phyloP scores from a whole-genome alignment of 2,888 invertebrate genomes.

The Agrotis ipsilon region DNA sequence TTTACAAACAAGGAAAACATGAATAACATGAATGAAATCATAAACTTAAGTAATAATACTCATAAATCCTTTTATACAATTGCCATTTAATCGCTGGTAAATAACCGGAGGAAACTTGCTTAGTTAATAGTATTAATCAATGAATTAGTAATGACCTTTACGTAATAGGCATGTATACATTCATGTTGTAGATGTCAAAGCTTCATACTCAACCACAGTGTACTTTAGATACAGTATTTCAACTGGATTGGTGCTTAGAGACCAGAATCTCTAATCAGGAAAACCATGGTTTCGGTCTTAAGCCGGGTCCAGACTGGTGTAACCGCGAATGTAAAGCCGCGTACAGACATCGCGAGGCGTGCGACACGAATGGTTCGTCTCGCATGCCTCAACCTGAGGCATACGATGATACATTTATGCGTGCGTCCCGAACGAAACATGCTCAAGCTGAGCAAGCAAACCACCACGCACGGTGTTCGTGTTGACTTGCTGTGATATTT shows the following conservation, averaged over 20 bases:
- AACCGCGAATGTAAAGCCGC: no score
- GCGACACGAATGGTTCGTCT: no score
- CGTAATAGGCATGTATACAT: background rate
- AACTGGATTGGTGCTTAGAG: background rate
- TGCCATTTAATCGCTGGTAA: conserved; percentile 13
- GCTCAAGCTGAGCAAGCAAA: no score
- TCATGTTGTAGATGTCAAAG: background rate
- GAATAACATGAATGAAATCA: conserved; percentile 24
- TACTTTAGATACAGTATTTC: background rate
- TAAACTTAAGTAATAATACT: conserved; percentile 27
- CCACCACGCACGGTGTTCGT: no score
- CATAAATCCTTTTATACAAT: conserved; percentile 11
- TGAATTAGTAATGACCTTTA: conserved; percentile 28
- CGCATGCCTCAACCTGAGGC: no score
- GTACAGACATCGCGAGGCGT: no score
- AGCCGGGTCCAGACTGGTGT: no score
- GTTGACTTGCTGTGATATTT: no score
- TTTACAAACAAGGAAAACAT: conserved; percentile 26
- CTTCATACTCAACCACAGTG: background rate
- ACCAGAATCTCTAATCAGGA: no score
- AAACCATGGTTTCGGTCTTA: no score
- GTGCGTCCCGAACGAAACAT: no score
- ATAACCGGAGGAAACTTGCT: conserved; percentile 25
- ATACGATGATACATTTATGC: no score
- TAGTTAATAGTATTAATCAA: conserved; percentile 21